Base-by-base conservation (phyloP, 2,113 vertebrate species). In the Lepus timidus region DNA sequence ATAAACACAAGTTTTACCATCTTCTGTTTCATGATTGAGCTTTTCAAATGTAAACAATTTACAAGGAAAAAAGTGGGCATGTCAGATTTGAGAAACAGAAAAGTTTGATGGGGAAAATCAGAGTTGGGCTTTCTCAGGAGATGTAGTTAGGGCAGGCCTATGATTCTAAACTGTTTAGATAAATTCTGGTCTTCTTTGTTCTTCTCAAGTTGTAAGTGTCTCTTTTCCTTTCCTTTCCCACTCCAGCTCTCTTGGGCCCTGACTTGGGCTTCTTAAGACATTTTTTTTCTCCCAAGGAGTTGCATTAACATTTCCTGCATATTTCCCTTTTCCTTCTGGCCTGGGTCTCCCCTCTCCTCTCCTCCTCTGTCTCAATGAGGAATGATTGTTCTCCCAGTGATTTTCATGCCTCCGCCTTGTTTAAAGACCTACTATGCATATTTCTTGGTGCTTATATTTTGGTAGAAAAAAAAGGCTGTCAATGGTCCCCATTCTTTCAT, bases 41-140 rank as follows among this genome's bases (percentile, higher is more conserved):
- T 93, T 97, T 96, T 61, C 39, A 81, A 94, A 91, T 65, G 70
- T 96, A 96, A 97, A 95, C 94, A 93, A 68, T 95, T 95, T 95
- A 91, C 62, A 93, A 88, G 67, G 84, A 62, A 95, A 96, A 95
- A 71, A 92, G 74, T 94, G 90, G 78, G 62, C 61, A 25, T 76
- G 82, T 91, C 79, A 91, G 85, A 85, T 90, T 75, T 58, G 29
- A 92, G 96, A 94, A 92, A 67, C 44, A 92, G 85, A 93, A 70
- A 95, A 82, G 55, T 52, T 94, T 95, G 94, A 96, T 39, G n/a
- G 90, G 80, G 88, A 96, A 95, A 70, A 23, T 68, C 39, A 19
- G 39, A 86, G 62, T 16, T 68, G 20, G 58, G 39, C 80, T 94
- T 91, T 74, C 55, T 93, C 83, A 70, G 86, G 58, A 82, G 31